Percentiles rank a stretch among this genome's conserved stretches.
phyloP scores from a whole-genome alignment of 2,797 vertebrate genomes.

The Lithobates sylvaticus region DNA sequence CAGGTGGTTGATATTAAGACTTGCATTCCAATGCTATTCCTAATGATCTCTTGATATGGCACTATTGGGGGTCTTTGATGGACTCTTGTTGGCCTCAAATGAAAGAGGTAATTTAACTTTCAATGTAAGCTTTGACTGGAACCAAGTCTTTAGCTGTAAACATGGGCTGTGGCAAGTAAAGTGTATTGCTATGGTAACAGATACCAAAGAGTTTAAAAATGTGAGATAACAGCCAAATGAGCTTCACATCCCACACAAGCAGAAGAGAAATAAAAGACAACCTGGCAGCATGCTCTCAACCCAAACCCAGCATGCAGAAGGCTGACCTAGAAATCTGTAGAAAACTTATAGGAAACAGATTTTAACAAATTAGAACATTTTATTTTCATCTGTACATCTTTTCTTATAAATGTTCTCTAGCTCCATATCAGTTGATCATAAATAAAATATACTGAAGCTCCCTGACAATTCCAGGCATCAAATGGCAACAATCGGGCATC shows the following conservation, averaged over 20 bases:
- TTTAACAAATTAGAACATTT: no score
- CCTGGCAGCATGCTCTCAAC: not conserved
- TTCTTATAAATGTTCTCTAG: no score
- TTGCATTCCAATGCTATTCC: no score
- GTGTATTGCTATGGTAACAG: slow-evolving; percentile 43
- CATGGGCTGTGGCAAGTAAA: not conserved
- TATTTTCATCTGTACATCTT: no score
- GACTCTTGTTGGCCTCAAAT: not conserved
- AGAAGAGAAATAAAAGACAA: not conserved
- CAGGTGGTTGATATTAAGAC: no score
- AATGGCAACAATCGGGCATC: no score
- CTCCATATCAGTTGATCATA: no score
- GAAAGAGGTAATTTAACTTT: not conserved
- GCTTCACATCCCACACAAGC: slow-evolving; percentile 18
- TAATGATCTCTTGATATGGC: no score
- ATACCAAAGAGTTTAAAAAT: slow-evolving; percentile 11
- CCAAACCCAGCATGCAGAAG: not conserved
- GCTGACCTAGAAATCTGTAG: not conserved
- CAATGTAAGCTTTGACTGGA: not conserved
- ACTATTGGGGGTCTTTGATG: not conserved
- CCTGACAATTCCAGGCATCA: no score
- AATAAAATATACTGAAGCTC: no score
- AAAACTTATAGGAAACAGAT: no score
- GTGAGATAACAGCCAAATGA: slow-evolving; percentile 34
- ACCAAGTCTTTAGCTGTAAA: not conserved